These are phyloP conservation scores for Carpatolechia fugitivella DNA, from an alignment of 2,888 invertebrate genomes.

Conservation along the genomic window DNA sequence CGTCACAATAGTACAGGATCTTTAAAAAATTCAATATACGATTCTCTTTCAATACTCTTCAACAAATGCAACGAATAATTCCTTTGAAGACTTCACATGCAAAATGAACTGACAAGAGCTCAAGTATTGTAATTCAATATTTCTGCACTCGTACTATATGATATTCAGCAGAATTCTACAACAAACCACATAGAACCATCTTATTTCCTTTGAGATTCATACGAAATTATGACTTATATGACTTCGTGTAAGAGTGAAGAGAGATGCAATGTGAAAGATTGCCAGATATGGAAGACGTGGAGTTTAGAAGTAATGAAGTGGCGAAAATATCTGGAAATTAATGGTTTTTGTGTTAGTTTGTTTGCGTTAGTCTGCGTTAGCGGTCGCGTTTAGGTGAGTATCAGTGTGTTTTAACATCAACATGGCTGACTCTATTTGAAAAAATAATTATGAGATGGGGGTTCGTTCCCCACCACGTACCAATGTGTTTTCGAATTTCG, in stretches of 20 bases:
- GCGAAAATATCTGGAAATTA: background rate
- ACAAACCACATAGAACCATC: constrained; percentile 9
- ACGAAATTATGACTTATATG: background rate
- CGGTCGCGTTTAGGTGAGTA: too few species aligned
- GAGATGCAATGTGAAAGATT: background rate
- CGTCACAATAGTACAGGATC: too few species aligned
- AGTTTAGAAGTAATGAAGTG: constrained; percentile 4
- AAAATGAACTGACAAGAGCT: constrained; percentile 23
- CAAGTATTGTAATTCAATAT: constrained; percentile 36
- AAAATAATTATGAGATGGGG: too few species aligned
- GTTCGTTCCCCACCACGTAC: too few species aligned
- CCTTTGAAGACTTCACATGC: background rate
- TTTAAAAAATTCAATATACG: too few species aligned
- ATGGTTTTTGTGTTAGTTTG: too few species aligned
- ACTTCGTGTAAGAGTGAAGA: background rate
- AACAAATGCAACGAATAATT: background rate
- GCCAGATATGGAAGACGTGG: constrained; percentile 11
- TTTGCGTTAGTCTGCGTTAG: too few species aligned
- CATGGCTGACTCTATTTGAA: too few species aligned
- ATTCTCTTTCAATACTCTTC: background rate
- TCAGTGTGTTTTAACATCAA: too few species aligned
- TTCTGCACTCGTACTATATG: constrained; percentile 15
- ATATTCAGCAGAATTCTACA: constrained; percentile 15
- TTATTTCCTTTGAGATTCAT: background rate
- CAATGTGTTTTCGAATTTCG: too few species aligned